Percentiles rank a stretch among this genome's conserved stretches.
Conservation (phyloP, 2,888 invertebrate species). For the Protonemura montana region DNA sequence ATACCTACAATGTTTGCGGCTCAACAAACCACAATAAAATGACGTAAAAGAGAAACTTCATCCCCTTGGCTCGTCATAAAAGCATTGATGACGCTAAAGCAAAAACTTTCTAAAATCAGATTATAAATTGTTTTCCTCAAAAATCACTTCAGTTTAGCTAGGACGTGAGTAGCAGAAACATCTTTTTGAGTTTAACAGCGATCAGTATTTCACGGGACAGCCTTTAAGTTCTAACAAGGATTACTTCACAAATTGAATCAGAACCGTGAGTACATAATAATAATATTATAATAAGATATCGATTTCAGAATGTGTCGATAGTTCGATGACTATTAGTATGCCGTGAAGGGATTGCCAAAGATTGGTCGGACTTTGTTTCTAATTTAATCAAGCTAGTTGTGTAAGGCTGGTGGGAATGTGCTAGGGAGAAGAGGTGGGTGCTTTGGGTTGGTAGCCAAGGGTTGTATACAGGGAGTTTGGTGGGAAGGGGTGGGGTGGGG, state of each 20-base stretch:
- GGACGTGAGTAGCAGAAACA: background rate
- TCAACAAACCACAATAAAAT: conserved; percentile 32
- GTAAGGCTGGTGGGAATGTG: conserved; percentile 29
- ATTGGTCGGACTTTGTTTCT: conserved; percentile 53
- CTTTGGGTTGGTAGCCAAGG: conserved; percentile 34
- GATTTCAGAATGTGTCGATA: background rate
- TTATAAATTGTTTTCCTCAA: conserved; percentile 2
- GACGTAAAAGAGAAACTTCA: conserved; percentile 41
- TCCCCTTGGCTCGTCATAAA: conserved; percentile 21
- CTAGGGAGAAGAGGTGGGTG: background rate
- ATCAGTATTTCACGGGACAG: background rate
- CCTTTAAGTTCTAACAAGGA: background rate
- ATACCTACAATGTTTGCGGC: conserved; percentile 8
- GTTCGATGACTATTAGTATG: background rate
- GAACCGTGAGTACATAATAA: background rate
- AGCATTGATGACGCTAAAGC: background rate
- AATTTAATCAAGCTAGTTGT: conserved; percentile 64
- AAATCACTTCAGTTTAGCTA: conserved; percentile 20
- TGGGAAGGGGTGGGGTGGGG: background rate
- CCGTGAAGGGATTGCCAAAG: background rate
- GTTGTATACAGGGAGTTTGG: conserved; percentile 1
- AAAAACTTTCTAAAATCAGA: conserved; percentile 39
- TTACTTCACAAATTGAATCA: background rate
- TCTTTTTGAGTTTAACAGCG: background rate
- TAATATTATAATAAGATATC: background rate